Base-by-base conservation (phyloP, 1,140 invertebrate species). In the Calycopis cecrops region DNA sequence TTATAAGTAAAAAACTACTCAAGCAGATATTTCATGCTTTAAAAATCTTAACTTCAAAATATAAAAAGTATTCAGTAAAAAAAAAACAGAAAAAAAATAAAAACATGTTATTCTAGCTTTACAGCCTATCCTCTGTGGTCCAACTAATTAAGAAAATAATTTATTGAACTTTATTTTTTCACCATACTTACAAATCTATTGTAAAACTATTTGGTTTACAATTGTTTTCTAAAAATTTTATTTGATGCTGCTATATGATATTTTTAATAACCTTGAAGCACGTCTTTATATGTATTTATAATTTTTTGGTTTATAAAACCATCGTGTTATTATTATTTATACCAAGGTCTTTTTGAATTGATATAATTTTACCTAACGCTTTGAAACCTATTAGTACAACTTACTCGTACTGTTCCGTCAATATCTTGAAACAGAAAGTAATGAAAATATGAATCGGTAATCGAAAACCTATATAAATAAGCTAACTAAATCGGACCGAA, bases 51-150 rank as follows among this genome's bases (percentile, higher is more conserved):
- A 16, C 12, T 7, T 40, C 11, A 40, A 44, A 4, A 9, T 37
- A 44, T 16, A 44, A 44, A 44, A 28, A 28, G 21, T 2, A 40
- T 40, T 14, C 0, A 44, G 50, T 44, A 14, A 50, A 50, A 51
- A 51, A 48, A 38, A 55, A 48, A 37, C 40, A 58, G 44, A 55
- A 51, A 38, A 11, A 50, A 47, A 48, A 51, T 48, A 55, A 53
- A 52, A 52, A 67, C 4, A 52, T 42, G 34, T 56, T 59, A 55
- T 35, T 10, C 53, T 48, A 34, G 2, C 14, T 17, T 61, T 48
- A 60, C 60, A 66, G 62, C 57, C 56, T 64, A 65, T 59, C 58
- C 63, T 63, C 56, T 71, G 68, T 67, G 73, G 70, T 76, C 73
- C 73, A 76, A 76, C 57, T 67, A 63, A 61, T 55, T 59, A 71